phyloP scores from a whole-genome alignment of 2,113 vertebrate genomes.

The Corythaixoides concolor region DNA sequence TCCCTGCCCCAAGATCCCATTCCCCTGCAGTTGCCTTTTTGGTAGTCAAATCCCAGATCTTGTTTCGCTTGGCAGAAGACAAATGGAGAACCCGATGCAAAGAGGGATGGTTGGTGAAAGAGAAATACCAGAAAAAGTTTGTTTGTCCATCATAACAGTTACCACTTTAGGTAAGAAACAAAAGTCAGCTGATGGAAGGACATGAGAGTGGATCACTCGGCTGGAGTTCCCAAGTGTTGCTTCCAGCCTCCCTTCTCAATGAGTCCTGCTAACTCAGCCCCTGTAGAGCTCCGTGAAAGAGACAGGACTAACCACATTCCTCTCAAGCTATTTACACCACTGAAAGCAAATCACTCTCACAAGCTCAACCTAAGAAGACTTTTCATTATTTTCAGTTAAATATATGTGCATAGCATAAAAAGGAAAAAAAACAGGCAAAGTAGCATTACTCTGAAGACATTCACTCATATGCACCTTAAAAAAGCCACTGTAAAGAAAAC shows the following conservation, averaged over 20 bases:
- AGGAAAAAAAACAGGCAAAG: not conserved
- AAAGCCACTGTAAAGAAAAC: not conserved
- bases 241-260: not conserved
- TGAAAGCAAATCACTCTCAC: not conserved
- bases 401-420: not conserved
- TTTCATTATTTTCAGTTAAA: not conserved
- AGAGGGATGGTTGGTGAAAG: not conserved
- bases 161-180: not conserved
- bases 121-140: not conserved
- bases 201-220: not conserved
- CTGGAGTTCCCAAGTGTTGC: not conserved
- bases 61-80: not conserved
- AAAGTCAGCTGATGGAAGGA: not conserved
- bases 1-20: not conserved
- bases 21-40: not conserved
- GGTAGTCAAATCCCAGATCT: not conserved
- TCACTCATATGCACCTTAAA: not conserved
- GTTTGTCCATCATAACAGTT: not conserved
- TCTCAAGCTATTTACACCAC: conserved; percentile 5
- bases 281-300: not conserved
- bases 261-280: not conserved
- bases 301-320: conserved; percentile 46
- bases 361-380: not conserved
- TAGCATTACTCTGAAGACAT: not conserved
- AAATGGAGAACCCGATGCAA: not conserved